Conservation (phyloP, 1,140 invertebrate genomes). For the Halesus radiatus region DNA sequence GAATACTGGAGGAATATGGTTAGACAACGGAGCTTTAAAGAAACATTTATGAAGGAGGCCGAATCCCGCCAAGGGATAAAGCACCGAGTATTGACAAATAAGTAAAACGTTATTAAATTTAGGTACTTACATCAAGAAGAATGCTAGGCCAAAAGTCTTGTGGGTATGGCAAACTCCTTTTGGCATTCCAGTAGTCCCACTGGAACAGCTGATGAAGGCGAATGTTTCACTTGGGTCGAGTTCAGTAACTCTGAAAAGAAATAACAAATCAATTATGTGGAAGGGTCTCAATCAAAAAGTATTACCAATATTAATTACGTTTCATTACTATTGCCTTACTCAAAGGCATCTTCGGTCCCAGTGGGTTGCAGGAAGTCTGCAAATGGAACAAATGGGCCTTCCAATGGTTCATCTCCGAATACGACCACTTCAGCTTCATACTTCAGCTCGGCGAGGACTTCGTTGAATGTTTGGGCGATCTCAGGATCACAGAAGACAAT, state of each 20-base stretch:
- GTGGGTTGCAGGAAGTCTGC: slow-evolving; percentile 20
- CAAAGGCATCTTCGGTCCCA: slow-evolving; percentile 15
- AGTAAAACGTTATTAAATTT: too few relatives aligned
- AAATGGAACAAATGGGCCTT: background rate
- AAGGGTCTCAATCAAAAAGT: too few relatives aligned
- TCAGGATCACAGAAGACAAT: slow-evolving; percentile 6
- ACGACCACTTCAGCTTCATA: background rate
- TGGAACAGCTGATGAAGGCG: slow-evolving; percentile 45
- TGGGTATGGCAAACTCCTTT: slow-evolving; percentile 50
- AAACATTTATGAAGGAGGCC: too few relatives aligned
- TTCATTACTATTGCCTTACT: slow-evolving; percentile 11
- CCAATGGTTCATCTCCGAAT: background rate
- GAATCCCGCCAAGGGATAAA: too few relatives aligned
- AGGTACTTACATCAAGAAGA: slow-evolving; percentile 31
- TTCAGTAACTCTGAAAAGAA: slow-evolving; percentile 47
- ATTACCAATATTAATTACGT: too few relatives aligned
- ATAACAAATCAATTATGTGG: too few relatives aligned
- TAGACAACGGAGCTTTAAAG: too few relatives aligned
- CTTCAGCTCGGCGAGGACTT: background rate
- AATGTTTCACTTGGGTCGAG: slow-evolving; percentile 47
- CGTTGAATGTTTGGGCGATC: background rate
- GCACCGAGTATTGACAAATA: too few relatives aligned
- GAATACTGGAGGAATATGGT: too few relatives aligned
- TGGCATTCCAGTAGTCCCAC: slow-evolving; percentile 52
- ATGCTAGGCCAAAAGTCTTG: background rate